Base-by-base conservation (phyloP, 2,113 vertebrate species). In the Strigops habroptila region DNA sequence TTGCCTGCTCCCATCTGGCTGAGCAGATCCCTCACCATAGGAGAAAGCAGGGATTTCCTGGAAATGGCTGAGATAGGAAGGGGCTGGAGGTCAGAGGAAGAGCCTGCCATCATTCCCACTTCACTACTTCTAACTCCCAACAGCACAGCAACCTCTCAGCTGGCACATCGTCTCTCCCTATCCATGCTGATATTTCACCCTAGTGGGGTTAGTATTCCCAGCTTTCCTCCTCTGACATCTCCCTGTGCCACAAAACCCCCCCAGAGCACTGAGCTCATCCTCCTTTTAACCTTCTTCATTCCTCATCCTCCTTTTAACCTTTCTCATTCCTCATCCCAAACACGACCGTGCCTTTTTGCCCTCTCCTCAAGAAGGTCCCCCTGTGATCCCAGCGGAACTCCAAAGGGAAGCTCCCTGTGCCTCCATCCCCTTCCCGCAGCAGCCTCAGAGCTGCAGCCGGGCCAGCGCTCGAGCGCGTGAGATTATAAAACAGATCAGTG, bases 401-500 rank as follows among this genome's bases (percentile, higher is more conserved):
- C 5, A 1, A 9, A 31, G 73, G 73, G 88, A 76, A 93, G 43
- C 23, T 89, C 70, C 79, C 64, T 0, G 12, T 6, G 23, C 71
- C 79, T 78, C 65, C 84, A 5, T 86, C 86, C 74, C 82, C 39
- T 91, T 91, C 82, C 75, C 3, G 30, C 83, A 9, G 75, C 83
- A 83, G 52, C 41, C 49, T 25, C 1, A 1, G 69, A 77, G 88
- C 86, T 43, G 80, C 94, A 68, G 85, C 93, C 95, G 43, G 77
- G 87, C 75, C 77, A 35, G 91, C 35, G 37, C 86, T 87, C 35
- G 6, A 46, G 71, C 17, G 9, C 41, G 13, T 49, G 79, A 73
- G 95, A 95, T 96, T 82, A 11, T n/a, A 91, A 91, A 96, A 6
- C 95, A 96, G 90, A 89, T 63, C 93, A 22, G 90, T 4, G 43